phyloP scores from a whole-genome alignment of 2,797 vertebrate genomes.

The Decapterus maruadsi region DNA sequence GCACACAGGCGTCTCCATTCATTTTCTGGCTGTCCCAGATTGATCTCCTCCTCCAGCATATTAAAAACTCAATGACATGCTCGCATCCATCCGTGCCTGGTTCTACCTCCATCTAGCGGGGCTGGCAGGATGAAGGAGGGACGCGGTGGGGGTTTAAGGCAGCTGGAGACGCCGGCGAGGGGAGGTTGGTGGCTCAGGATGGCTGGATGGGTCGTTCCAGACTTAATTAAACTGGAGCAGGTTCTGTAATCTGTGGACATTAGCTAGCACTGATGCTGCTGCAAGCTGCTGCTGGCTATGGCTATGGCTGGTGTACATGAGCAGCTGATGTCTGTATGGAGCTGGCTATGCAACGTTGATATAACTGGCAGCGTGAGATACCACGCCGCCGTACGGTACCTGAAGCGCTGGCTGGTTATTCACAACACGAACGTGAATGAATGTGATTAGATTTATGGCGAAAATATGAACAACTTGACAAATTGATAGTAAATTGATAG shows the following conservation, averaged over 20 bases:
- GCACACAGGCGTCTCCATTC: conserved; percentile 49
- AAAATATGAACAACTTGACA: conserved; percentile 70
- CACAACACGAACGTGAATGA: conserved; percentile 55
- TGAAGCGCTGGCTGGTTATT: conserved; percentile 39
- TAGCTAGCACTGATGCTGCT: conserved; percentile 60
- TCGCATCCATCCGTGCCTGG: conserved; percentile 38
- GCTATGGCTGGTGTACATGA: conserved; percentile 36
- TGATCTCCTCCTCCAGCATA: conserved; percentile 56
- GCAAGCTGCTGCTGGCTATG: conserved; percentile 74
- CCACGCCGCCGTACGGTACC: conserved; percentile 9
- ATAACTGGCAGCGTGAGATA: conserved; percentile 51
- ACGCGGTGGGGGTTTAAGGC: conserved; percentile 35
- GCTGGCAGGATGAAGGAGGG: conserved; percentile 36
- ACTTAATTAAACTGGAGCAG: conserved; percentile 75
- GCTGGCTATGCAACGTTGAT: conserved; percentile 55
- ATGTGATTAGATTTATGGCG: conserved; percentile 63
- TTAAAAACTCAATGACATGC: conserved; percentile 65
- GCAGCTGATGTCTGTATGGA: conserved; percentile 71
- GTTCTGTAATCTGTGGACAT: conserved; percentile 69
- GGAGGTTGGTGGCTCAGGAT: conserved; percentile 52
- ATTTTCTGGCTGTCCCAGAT: conserved; percentile 52
- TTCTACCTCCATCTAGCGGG: conserved; percentile 56
- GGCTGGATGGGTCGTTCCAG: conserved; percentile 47
- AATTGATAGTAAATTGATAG: conserved; percentile 72
- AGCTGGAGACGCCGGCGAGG: conserved; percentile 41